Conservation (phyloP, 2,888 invertebrate species). For the Elmis aenea region DNA sequence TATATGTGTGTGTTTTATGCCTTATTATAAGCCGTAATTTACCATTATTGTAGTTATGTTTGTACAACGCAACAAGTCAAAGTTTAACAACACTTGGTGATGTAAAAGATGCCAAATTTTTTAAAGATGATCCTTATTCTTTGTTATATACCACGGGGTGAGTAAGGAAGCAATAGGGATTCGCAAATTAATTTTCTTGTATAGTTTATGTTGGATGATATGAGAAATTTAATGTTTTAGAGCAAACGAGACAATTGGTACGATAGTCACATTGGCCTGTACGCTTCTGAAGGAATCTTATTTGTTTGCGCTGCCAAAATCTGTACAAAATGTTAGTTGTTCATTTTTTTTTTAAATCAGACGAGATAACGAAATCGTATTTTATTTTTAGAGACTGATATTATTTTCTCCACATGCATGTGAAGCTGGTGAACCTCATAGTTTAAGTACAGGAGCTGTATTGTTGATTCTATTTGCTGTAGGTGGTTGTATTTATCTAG, state of each 20-base stretch:
- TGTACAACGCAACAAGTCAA: constrained; percentile 15
- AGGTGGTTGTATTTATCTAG: constrained; percentile 55
- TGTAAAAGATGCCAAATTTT: constrained; percentile 22
- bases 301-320: not conserved
- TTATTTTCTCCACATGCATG: constrained; percentile 53
- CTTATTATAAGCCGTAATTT: too few relatives aligned
- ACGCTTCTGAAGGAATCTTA: not conserved
- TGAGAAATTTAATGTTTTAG: too few relatives aligned
- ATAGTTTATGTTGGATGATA: too few relatives aligned
- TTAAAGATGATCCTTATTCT: constrained; percentile 5
- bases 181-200: too few relatives aligned
- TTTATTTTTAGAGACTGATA: constrained; percentile 48
- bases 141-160: constrained; percentile 7
- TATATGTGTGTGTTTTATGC: too few relatives aligned
- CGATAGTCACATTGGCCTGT: not conserved
- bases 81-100: constrained; percentile 24
- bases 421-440: constrained; percentile 42
- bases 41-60: constrained; percentile 24
- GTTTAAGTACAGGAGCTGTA: constrained; percentile 59
- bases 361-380: constrained; percentile 4
- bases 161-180: too few relatives aligned
- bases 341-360: not conserved
- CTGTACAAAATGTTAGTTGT: not conserved
- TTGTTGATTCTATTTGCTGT: constrained; percentile 61
- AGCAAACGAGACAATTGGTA: not conserved